Conservation (phyloP, 2,888 invertebrate genomes). For the Pinctada fucata region DNA sequence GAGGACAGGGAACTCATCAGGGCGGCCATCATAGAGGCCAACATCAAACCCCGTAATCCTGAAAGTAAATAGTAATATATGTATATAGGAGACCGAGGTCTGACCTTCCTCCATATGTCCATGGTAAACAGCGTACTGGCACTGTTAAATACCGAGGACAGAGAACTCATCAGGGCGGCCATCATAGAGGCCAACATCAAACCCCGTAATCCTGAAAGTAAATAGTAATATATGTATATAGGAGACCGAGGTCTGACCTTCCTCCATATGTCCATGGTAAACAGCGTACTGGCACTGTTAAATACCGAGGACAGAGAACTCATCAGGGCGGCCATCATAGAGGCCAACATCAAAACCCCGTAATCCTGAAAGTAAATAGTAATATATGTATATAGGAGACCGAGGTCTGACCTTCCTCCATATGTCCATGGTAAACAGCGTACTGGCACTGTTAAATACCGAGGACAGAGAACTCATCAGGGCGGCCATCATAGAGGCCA, state of each 20-base stretch:
- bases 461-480: constrained; percentile 80
- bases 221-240: background rate
- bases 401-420: constrained; percentile 73
- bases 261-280: constrained; percentile 80
- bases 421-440: constrained; percentile 80
- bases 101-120: constrained; percentile 77
- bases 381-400: constrained; percentile 40
- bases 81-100: background rate
- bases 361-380: constrained; percentile 56
- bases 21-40: constrained; percentile 80
- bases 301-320: constrained; percentile 80
- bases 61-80: background rate
- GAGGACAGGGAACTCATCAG: constrained; percentile 80
- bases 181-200: constrained; percentile 80
- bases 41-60: constrained; percentile 76
- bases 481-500: constrained; percentile 80
- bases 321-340: constrained; percentile 80
- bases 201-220: constrained; percentile 69
- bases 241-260: constrained; percentile 60
- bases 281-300: constrained; percentile 80
- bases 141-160: constrained; percentile 80
- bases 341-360: constrained; percentile 78
- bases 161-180: constrained; percentile 79
- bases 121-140: constrained; percentile 80
- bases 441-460: constrained; percentile 80